These are phyloP conservation scores for Adelphocoris suturalis DNA, from an alignment of 2,888 invertebrate genomes.

Conservation along the genomic window DNA sequence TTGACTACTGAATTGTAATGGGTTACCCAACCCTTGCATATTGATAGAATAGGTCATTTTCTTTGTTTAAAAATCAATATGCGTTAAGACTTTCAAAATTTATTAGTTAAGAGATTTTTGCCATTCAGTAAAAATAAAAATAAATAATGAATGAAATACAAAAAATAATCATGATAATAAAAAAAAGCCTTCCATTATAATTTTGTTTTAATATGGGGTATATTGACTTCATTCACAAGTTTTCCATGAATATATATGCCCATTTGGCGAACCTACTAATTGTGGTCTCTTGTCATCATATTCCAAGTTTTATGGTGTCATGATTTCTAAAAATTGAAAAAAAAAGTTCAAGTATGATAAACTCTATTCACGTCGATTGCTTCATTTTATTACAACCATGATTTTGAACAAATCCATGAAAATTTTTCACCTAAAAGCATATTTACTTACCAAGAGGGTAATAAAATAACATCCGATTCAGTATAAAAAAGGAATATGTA, in stretches of 20 bases:
- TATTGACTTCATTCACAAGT: constrained; percentile 27
- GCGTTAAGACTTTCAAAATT: neutral
- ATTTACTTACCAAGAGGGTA: neutral
- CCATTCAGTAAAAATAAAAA: neutral
- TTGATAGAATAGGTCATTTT: constrained; percentile 4
- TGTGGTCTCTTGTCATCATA: constrained; percentile 34
- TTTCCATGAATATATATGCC: neutral
- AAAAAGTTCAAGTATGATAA: constrained; percentile 51
- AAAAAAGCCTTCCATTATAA: neutral
- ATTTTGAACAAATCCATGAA: constrained; percentile 49
- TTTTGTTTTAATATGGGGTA: constrained; percentile 20
- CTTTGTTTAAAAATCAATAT: neutral
- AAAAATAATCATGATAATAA: neutral
- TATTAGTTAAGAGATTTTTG: neutral
- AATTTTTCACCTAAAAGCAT: constrained; percentile 17
- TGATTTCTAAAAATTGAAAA: constrained; percentile 1
- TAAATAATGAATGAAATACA: neutral
- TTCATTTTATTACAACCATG: constrained; percentile 65
- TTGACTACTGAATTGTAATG: neutral
- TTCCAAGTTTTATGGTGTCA: constrained; percentile 27
- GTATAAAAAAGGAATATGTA: constrained; percentile 11
- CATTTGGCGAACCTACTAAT: constrained; percentile 9
- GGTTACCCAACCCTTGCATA: neutral
- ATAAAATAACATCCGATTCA: constrained; percentile 20
- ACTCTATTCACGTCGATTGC: constrained; percentile 63